Base-by-base conservation (phyloP, 2,797 vertebrate species). In the Molossus molossus region DNA sequence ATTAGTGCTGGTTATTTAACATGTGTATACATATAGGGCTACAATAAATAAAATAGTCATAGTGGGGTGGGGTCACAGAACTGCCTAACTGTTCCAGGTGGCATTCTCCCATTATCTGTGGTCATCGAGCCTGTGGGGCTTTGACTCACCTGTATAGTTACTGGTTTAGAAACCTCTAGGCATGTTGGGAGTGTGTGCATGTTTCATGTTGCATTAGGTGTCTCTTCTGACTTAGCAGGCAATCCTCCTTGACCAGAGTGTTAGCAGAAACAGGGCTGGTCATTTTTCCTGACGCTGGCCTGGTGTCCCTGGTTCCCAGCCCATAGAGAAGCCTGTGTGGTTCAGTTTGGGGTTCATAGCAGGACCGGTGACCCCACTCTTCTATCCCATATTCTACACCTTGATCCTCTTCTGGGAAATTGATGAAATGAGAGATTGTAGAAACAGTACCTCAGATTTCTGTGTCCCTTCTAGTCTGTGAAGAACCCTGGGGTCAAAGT, bases 101-200 rank as follows among this genome's bases (percentile, higher is more conserved):
- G 65, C 9, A 4, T 17, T 57, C 81, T 70, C 58, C 18, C n/a
- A 9, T 65, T 58, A 12, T 53, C 67, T 37, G 57, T 88, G 93
- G 13, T 48, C 8, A 14, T 8, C 23, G 73, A 53, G 20, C 20
- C 27, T 37, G 9, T 86, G 69, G 64, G 73, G n/a, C 45, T 81
- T 87, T 73, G 53, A 91, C 20, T 76, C 80, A 0, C 45, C 48
- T 95, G 72, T 69, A 2, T 6, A 6, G 1, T 65, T 95, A 33
- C 81, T 91, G 29, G 57, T 97, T 91, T 89, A 70, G 87, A 86
- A 96, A 89, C 40, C 58, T 86, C 88, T 15, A 80, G 89, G 79
- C 3, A 13, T 55, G 29, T 57, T 94, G 64, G 15, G 15, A 8
- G 21, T 72, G 70, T 93, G 62, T 94, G 69, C 33, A 11, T 87